Percentiles rank a stretch among this genome's conserved stretches.
These are phyloP conservation scores for Cetoscarus ocellatus DNA, from an alignment of 2,797 vertebrate species.

Conservation along the genomic window DNA sequence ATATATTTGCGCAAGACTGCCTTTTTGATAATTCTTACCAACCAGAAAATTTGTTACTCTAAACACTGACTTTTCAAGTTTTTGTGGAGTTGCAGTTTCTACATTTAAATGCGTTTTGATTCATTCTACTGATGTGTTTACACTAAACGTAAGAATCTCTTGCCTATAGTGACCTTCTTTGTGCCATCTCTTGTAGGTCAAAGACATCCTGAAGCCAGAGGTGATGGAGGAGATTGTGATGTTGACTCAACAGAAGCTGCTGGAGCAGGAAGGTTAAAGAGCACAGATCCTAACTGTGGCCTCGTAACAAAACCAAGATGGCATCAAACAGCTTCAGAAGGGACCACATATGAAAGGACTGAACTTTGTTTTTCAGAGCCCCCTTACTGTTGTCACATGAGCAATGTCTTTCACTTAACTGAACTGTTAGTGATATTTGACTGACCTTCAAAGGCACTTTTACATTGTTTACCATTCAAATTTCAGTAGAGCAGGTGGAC, in stretches of 20 bases:
- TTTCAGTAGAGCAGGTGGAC: slow-evolving; percentile 14
- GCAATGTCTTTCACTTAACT: slow-evolving; percentile 10
- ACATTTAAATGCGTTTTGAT: not conserved
- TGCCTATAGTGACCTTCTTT: not conserved
- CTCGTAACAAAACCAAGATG: slow-evolving; percentile 21
- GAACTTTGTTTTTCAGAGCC: slow-evolving; percentile 14
- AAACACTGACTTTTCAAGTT: not conserved
- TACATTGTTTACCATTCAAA: slow-evolving; percentile 19
- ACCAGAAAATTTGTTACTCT: no score
- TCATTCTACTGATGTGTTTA: not conserved
- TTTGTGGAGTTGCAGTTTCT: not conserved
- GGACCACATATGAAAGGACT: not conserved
- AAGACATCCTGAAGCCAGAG: slow-evolving; percentile 96
- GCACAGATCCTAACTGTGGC: slow-evolving; percentile 3
- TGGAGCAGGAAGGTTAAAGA: slow-evolving; percentile 91
- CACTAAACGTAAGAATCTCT: not conserved
- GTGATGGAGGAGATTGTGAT: slow-evolving; percentile 94
- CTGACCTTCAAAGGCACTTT: not conserved
- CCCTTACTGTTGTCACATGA: not conserved
- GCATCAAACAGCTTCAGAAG: slow-evolving; percentile 12
- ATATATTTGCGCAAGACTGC: no score
- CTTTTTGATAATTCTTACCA: no score
- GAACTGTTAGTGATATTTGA: slow-evolving; percentile 1
- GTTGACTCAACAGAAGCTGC: slow-evolving; percentile 92
- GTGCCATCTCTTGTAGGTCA: slow-evolving; percentile 87